Evolutionary conservation across 1,140 invertebrate genomes (phyloP).

Genomic region (Hormaphis cornu): DNA sequence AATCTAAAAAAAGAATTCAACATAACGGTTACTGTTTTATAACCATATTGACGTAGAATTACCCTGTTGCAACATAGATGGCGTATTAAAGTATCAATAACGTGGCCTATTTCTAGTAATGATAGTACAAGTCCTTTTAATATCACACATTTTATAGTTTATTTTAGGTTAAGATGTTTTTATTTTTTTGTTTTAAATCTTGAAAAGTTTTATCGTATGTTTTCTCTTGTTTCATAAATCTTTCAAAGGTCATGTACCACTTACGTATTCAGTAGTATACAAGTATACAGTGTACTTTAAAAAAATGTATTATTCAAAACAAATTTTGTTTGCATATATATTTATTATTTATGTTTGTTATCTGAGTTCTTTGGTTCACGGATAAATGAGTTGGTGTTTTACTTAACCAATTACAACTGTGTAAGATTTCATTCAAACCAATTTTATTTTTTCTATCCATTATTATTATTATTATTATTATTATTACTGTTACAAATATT

Average conservation of each 20-base stretch:
- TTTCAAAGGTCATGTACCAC: no score
- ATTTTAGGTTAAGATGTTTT: slow-evolving; percentile 28
- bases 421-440: no score
- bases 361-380: no score
- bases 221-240: not conserved
- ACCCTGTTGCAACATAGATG: no score
- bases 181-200: slow-evolving; percentile 20
- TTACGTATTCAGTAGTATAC: no score
- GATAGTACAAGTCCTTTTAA: slow-evolving; percentile 29
- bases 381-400: not conserved
- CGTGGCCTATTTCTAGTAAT: no score
- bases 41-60: no score
- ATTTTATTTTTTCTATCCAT: not conserved
- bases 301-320: not conserved
- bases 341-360: not conserved
- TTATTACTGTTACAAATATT: slow-evolving; percentile 22
- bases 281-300: not conserved
- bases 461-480: not conserved
- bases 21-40: no score
- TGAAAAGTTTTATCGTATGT: slow-evolving; percentile 27
- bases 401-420: no score
- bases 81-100: no score
- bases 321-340: not conserved
- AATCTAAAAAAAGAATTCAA: no score
- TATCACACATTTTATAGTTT: slow-evolving; percentile 23